These are phyloP conservation scores for Rutpela maculata DNA, from an alignment of 2,888 invertebrate species.

Conservation along the genomic window DNA sequence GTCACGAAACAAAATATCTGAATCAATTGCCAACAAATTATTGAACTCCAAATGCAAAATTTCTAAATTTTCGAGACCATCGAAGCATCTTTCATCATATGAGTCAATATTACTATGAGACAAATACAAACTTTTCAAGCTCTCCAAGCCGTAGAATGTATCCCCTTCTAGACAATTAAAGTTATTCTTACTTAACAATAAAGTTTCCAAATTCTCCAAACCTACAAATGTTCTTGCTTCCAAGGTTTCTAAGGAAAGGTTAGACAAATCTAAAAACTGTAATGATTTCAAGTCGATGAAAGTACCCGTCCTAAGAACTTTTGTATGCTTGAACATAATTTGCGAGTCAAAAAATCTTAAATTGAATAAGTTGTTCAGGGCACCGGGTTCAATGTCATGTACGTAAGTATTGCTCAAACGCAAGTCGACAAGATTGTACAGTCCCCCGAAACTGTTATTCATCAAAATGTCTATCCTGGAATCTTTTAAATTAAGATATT, in stretches of 20 bases:
- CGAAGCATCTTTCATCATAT: background rate
- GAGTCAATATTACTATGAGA: background rate
- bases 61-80: background rate
- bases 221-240: constrained; percentile 28
- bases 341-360: constrained; percentile 33
- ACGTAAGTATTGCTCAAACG: constrained; percentile 17
- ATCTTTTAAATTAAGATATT: constrained; percentile 21
- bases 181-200: constrained; percentile 32
- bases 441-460: constrained; percentile 32
- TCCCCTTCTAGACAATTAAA: background rate
- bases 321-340: constrained; percentile 36
- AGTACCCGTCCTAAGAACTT: background rate
- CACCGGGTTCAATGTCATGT: background rate
- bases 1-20: background rate
- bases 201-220: constrained; percentile 19
- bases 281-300: constrained; percentile 33
- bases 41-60: background rate
- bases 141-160: background rate
- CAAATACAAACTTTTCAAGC: background rate
- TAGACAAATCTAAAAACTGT: constrained; percentile 27
- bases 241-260: constrained; percentile 14
- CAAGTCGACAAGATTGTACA: constrained; percentile 34
- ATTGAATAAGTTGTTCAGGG: constrained; percentile 36
- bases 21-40: background rate
- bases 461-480: constrained; percentile 28